phyloP scores from a whole-genome alignment of 2,113 vertebrate genomes.

The Lagopus muta region DNA sequence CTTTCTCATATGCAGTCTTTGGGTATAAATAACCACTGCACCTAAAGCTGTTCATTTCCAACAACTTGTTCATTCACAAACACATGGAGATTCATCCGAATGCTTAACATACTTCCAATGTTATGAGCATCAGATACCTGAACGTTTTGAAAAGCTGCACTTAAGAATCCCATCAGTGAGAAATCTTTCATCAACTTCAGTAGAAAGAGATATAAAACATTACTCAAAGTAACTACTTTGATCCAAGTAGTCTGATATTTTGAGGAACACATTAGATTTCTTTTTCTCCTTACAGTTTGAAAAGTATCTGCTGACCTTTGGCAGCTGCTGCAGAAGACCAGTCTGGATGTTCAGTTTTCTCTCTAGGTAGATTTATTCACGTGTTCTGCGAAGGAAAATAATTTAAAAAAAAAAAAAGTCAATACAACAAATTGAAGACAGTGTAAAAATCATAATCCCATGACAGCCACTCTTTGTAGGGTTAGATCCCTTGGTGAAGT shows the following conservation, averaged over 20 bases:
- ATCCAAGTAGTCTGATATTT: not conserved
- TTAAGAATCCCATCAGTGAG: not conserved
- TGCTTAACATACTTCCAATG: not conserved
- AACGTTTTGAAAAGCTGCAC: not conserved
- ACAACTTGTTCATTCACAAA: not conserved
- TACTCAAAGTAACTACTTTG: not conserved
- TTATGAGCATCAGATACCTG: not conserved
- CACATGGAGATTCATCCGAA: not conserved
- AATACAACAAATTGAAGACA: not conserved
- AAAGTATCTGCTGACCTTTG: not conserved
- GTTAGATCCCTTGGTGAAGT: not conserved
- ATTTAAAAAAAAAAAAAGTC: not conserved
- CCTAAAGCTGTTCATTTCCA: not conserved
- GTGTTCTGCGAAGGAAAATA: not conserved
- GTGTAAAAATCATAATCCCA: not conserved
- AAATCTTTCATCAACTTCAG: not conserved
- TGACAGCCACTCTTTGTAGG: not conserved
- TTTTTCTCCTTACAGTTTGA: not conserved
- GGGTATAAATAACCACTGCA: not conserved
- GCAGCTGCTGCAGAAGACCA: not conserved
- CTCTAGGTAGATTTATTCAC: not conserved
- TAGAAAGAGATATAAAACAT: not conserved
- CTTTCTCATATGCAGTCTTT: not conserved
- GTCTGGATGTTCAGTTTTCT: not conserved
- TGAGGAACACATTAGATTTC: rapidly evolving